phyloP scores from a whole-genome alignment of 2,113 vertebrate species.

The Malaclemys terrapin region DNA sequence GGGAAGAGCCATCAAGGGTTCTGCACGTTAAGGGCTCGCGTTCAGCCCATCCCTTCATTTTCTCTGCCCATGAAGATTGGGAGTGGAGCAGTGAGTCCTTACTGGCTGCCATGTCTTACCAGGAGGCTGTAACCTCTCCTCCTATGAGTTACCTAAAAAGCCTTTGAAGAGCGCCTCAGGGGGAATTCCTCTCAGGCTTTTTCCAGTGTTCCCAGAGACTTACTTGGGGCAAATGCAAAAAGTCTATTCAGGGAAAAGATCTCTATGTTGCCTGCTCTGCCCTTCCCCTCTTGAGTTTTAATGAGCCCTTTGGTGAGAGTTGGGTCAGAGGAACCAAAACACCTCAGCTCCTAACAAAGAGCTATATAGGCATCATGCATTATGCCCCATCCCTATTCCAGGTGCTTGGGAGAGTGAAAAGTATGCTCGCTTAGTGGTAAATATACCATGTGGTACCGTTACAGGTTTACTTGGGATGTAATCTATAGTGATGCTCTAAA shows the following conservation, averaged over 20 bases:
- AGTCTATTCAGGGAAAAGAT: background rate
- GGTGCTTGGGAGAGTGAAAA: background rate
- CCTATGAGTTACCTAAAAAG: background rate
- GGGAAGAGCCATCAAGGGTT: accelerated
- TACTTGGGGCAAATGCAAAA: background rate
- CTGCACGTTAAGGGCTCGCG: accelerated
- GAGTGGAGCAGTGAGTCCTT: background rate
- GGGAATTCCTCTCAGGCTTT: background rate
- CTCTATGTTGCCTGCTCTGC: background rate
- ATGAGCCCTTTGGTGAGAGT: background rate
- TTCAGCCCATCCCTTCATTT: background rate
- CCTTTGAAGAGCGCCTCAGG: background rate
- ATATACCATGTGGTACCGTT: accelerated
- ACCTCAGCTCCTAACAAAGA: background rate
- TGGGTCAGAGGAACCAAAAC: background rate
- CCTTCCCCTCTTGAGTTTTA: background rate
- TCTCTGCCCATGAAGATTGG: background rate
- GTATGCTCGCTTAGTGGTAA: accelerated
- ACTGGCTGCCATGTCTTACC: background rate
- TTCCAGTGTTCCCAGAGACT: background rate
- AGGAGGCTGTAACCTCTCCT: background rate
- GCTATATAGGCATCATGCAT: background rate
- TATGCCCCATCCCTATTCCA: background rate
- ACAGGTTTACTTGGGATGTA: background rate
- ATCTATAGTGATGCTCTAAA: background rate